These are phyloP conservation scores for Saccostrea cuccullata DNA, from an alignment of 1,140 invertebrate genomes.

Conservation along the genomic window DNA sequence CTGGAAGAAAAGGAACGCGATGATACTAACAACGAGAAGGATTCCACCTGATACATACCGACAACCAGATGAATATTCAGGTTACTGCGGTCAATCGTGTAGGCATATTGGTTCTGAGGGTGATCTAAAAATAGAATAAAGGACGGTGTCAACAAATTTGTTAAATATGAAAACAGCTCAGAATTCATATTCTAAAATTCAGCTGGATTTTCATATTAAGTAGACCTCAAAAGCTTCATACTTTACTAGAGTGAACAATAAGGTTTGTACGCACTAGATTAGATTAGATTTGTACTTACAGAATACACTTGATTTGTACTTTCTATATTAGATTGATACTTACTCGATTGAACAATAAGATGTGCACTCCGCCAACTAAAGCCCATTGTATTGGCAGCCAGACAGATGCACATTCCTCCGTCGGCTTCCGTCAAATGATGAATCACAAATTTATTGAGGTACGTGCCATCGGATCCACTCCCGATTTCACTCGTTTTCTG, in stretches of 20 bases:
- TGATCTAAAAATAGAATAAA: slow-evolving; percentile 41
- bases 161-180: no score
- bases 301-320: no score
- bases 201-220: no score
- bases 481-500: slow-evolving; percentile 72
- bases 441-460: slow-evolving; percentile 76
- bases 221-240: no score
- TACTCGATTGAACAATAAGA: slow-evolving; percentile 70
- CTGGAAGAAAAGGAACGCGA: slow-evolving; percentile 67
- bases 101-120: slow-evolving; percentile 25
- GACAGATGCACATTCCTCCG: slow-evolving; percentile 77
- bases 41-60: slow-evolving; percentile 67
- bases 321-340: not conserved
- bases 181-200: no score
- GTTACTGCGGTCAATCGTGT: slow-evolving; percentile 40
- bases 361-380: slow-evolving; percentile 74
- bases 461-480: slow-evolving; percentile 68
- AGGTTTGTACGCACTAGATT: no score
- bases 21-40: slow-evolving; percentile 63
- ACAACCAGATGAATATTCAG: slow-evolving; percentile 69
- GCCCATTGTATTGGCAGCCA: slow-evolving; percentile 75
- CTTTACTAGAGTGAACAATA: no score
- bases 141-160: not conserved
- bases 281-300: no score
- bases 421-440: slow-evolving; percentile 65